Conservation (phyloP, 2,888 invertebrate species). For the Nymphalis c-album region DNA sequence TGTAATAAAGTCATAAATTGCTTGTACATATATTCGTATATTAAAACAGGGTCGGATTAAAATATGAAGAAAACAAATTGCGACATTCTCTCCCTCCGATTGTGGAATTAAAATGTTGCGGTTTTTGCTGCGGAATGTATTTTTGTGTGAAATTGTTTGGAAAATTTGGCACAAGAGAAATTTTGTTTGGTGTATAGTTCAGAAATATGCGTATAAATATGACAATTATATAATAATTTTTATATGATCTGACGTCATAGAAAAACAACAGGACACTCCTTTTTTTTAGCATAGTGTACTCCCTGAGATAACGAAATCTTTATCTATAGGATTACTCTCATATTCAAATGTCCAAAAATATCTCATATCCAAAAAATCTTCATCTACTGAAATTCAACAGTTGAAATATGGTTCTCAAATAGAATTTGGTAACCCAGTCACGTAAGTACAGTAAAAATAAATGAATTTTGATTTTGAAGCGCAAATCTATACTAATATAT, state of each 20-base stretch:
- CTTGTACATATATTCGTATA: background rate
- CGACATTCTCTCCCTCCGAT: conserved; percentile 21
- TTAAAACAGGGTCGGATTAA: conserved; percentile 3
- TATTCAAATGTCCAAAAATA: no score
- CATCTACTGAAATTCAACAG: no score
- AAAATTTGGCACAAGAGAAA: conserved; percentile 14
- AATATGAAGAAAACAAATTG: conserved; percentile 24
- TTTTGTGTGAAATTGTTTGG: conserved; percentile 24
- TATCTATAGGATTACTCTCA: no score
- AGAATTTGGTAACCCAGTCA: no score
- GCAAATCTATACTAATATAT: no score
- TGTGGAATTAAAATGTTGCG: conserved; percentile 27
- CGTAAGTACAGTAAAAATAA: no score
- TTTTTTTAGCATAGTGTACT: no score
- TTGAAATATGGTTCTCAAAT: no score
- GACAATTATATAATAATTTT: background rate
- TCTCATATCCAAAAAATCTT: no score
- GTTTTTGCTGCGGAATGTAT: conserved; percentile 22
- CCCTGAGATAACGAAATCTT: no score
- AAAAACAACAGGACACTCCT: no score
- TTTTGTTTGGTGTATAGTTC: background rate
- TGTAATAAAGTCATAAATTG: background rate
- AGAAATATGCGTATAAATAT: background rate
- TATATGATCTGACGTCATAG: background rate
- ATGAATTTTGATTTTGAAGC: no score